Conservation (phyloP, 2,888 invertebrate genomes). For the Opisthograptis luteolata region DNA sequence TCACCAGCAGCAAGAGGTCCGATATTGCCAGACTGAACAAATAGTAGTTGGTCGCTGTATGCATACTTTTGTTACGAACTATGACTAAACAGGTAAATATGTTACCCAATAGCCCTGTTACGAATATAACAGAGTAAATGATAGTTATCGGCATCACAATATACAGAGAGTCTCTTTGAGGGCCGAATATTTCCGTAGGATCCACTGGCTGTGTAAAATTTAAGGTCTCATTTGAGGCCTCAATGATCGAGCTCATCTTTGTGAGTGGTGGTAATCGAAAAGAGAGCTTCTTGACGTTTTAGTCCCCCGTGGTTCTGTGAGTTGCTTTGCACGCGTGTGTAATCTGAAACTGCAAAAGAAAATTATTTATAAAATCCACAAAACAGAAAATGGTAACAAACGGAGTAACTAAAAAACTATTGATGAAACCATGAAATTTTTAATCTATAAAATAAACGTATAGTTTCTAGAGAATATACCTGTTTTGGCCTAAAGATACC, state of each 20-base stretch:
- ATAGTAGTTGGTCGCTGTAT: slow-evolving; percentile 92
- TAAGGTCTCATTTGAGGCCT: slow-evolving; percentile 29
- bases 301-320: neutral
- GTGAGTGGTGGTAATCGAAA: neutral
- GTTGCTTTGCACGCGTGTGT: neutral
- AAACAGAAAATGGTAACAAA: too few species aligned
- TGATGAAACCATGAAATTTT: too few species aligned
- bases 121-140: slow-evolving; percentile 90
- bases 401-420: too few species aligned
- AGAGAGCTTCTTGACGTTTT: slow-evolving; percentile 1
- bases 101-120: slow-evolving; percentile 92
- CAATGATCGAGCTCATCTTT: slow-evolving; percentile 22
- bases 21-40: slow-evolving; percentile 94
- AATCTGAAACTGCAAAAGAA: slow-evolving; percentile 8
- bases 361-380: too few species aligned
- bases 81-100: slow-evolving; percentile 94
- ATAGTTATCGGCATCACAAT: slow-evolving; percentile 90
- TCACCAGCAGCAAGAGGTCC: slow-evolving; percentile 89
- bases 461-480: too few species aligned
- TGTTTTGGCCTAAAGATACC: too few species aligned
- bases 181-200: slow-evolving; percentile 66
- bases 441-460: too few species aligned
- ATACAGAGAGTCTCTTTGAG: slow-evolving; percentile 82
- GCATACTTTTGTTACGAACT: slow-evolving; percentile 91
- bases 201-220: slow-evolving; percentile 50